Conservation (phyloP, 2,888 invertebrate genomes). For the Caenorhabditis zanzibari region DNA sequence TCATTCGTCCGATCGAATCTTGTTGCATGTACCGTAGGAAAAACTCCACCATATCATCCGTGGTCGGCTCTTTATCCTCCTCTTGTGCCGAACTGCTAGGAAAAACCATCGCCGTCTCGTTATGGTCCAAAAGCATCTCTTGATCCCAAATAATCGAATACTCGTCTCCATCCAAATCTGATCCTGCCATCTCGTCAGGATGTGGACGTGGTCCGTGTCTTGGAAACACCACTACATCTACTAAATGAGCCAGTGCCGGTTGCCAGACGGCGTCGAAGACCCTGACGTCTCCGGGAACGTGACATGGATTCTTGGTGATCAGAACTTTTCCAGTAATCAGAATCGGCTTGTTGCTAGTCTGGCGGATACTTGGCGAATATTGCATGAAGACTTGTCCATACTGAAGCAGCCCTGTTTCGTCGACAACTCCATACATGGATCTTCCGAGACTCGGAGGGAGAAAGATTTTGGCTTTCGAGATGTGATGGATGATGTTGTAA, state of each 20-base stretch:
- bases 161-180: constrained; percentile 84
- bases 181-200: constrained; percentile 84
- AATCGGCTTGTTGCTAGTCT: constrained; percentile 61
- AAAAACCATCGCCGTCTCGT: constrained; percentile 79
- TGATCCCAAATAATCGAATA: constrained; percentile 84
- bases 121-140: constrained; percentile 79
- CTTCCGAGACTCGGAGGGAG: constrained; percentile 80
- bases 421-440: constrained; percentile 83
- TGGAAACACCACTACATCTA: constrained; percentile 85
- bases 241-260: constrained; percentile 76
- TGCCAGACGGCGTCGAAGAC: constrained; percentile 78
- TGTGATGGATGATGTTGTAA: constrained; percentile 76
- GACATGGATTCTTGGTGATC: constrained; percentile 84
- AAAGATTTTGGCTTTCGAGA: constrained; percentile 74
- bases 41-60: constrained; percentile 83
- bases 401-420: constrained; percentile 82
- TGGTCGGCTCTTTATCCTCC: constrained; percentile 69
- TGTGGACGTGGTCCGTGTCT: constrained; percentile 84
- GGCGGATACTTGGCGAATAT: constrained; percentile 73
- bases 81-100: constrained; percentile 67
- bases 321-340: constrained; percentile 76
- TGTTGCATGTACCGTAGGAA: constrained; percentile 83
- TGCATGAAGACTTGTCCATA: constrained; percentile 83
- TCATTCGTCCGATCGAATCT: constrained; percentile 82
- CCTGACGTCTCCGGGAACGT: constrained; percentile 84